A percentile compares a stretch with the other conserved stretches of the same genome.
Conservation (phyloP, 2,113 vertebrate genomes). For the Tychaedon coryphoeus region DNA sequence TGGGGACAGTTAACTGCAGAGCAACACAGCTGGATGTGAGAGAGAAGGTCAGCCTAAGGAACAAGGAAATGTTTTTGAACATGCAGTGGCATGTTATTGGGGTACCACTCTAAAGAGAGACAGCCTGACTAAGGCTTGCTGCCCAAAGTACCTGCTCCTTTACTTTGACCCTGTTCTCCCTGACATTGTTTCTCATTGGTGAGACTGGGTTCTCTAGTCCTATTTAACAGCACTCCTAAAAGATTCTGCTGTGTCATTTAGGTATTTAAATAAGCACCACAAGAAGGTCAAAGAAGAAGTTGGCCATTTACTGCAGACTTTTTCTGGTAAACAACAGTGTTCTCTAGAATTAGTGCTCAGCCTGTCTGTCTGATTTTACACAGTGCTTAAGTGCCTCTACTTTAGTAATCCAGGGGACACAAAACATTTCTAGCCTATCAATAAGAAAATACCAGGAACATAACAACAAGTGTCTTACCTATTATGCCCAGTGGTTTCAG, state of each 20-base stretch:
- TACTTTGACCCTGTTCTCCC: neutral
- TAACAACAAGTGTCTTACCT: neutral
- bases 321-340: neutral
- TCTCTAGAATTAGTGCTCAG: neutral
- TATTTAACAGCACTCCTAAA: neutral
- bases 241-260: neutral
- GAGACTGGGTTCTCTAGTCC: neutral
- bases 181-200: neutral
- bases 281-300: neutral
- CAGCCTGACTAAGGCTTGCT: neutral
- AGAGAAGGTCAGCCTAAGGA: neutral
- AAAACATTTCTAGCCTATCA: neutral
- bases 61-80: neutral
- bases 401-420: neutral
- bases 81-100: accelerated
- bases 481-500: neutral
- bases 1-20: neutral
- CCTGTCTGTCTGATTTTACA: neutral
- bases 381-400: neutral
- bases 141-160: neutral
- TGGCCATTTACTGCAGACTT: neutral
- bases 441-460: neutral
- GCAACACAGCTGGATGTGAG: neutral
- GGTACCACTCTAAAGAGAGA: neutral
- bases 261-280: neutral